Base-by-base conservation (phyloP, 2,888 invertebrate species). In the Platycheirus rosarum region DNA sequence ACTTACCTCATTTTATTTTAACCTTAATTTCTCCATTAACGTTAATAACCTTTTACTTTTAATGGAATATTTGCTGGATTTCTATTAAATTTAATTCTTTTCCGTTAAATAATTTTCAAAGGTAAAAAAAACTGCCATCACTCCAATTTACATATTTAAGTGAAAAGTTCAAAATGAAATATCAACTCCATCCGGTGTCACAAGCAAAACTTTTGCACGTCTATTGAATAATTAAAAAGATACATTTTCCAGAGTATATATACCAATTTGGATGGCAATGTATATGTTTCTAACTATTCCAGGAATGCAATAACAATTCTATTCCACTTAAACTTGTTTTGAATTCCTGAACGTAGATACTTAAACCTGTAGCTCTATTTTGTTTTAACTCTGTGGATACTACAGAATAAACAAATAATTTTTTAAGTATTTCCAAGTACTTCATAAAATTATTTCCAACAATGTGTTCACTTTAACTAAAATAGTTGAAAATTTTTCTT, bases 401-500 rank as follows among this genome's bases (percentile, higher is more conserved):
- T 4, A n/a, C 26, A 4, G 8, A 8, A 8, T 20, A 13, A 35
- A n/a, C 8, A 55, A 37, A 18, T 5, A 2, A 37, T 37, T 20
- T 26, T 6, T 18, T 13, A 9, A 62, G 9, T 5, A 18, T 5
- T 48, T 16, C 20, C 13, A n/a, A 48, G 14, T 63, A 48, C 29
- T 32, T 32, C 29, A 32, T 32, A 32, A 32, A 32, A 35, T 18
- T n/a, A 16, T 11, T 16, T 9, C 11, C 2, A 16, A 51, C 40
- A 62, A 32, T 51, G 62, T 32, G 48, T n/a, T 48, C 13, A 8
- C 4, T 16, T 35, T 20, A 9, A 20, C 8, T 46, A 3, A 14
- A 14, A 51, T 9, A 14, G 55, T 20, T 55, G n/a, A 37, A 32
- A 32, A 32, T 2, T 60, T 13, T 60, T 13, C 44, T 13, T 4